Evolutionary conservation across 2,113 vertebrate species (phyloP), one percentile per base, ranked within the genome.

Genomic region (Elachura formosa): DNA sequence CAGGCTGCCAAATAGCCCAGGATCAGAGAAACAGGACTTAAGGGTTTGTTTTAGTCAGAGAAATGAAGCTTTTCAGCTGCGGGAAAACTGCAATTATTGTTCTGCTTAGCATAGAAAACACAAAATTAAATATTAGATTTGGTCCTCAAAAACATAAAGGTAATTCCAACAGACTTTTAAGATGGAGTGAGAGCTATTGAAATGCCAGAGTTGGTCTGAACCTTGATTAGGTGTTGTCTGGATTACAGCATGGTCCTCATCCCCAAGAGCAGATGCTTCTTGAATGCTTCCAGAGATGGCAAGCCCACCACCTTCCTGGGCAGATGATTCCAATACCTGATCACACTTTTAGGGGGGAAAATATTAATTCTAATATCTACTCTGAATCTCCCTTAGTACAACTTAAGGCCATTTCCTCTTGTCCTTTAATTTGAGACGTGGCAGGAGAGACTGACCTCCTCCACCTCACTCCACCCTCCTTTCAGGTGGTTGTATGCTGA

Each of bases 1-100:
- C 74, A 61, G 0, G 1, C 80, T 87, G 89, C 94, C 89, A 90
- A 94, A 75, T 1, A 87, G 80, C 72, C 77, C 29, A 10, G 73
- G 40, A 84, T 82, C 92, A 96, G 45, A 94, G 87, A 62, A 83
- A 54, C 59, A 84, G 61, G 61, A n/a, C 77, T 77, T 89, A 68
- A 49, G 25, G 40, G 25, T 38, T 29, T 25, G 46, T 52, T 96
- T 69, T 36, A 83, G 12, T n/a, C 83, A 80, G 40, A 58, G 75
- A 79, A 93, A 80, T 69, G 13, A 62, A 84, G 73, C 36, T 73
- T 84, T 71, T 73, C 82, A 73, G 62, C 51, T 61, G 43, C 49
- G 77, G 66, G 10, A 51, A 74, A 84, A 54, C 61, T 26, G n/a
- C 55, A 36, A 17, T n/a, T 7, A 17, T n/a, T 7, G 0, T 36